phyloP scores from a whole-genome alignment of 2,888 invertebrate genomes.

The Drosophila anomelani region DNA sequence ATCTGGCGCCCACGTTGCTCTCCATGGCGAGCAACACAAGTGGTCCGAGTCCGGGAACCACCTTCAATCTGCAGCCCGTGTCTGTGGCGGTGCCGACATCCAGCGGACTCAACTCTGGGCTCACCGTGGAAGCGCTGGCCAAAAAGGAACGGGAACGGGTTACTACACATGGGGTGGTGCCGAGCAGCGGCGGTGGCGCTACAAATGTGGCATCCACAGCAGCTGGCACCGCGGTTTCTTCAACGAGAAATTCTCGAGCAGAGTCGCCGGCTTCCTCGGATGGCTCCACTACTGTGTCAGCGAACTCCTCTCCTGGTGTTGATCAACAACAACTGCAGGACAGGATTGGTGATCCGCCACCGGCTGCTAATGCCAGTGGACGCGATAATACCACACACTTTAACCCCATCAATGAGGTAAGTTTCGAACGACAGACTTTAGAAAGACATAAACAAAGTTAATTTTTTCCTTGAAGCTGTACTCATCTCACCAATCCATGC shows the following conservation, averaged over 20 bases:
- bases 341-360: constrained; percentile 61
- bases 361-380: background rate
- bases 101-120: constrained; percentile 33
- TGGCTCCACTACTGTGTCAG: constrained; percentile 95
- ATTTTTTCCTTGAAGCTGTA: constrained; percentile 75
- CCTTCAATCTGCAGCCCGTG: constrained; percentile 63
- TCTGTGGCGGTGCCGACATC: constrained; percentile 56
- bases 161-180: constrained; percentile 4
- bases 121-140: constrained; percentile 72
- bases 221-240: constrained; percentile 33
- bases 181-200: constrained; percentile 9
- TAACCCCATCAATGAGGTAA: constrained; percentile 84
- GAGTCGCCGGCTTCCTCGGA: constrained; percentile 85
- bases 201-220: constrained; percentile 31
- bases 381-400: constrained; percentile 81
- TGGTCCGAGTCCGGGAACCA: constrained; percentile 38
- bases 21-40: constrained; percentile 76
- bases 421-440: background rate
- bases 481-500: constrained; percentile 79
- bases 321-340: constrained; percentile 86
- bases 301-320: constrained; percentile 92
- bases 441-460: background rate
- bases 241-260: constrained; percentile 69
- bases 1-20: constrained; percentile 85
- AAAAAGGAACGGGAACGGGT: constrained; percentile 73